Evolutionary conservation across 2,113 vertebrate genomes (phyloP).

Genomic region (Archocentrus centrarchus): DNA sequence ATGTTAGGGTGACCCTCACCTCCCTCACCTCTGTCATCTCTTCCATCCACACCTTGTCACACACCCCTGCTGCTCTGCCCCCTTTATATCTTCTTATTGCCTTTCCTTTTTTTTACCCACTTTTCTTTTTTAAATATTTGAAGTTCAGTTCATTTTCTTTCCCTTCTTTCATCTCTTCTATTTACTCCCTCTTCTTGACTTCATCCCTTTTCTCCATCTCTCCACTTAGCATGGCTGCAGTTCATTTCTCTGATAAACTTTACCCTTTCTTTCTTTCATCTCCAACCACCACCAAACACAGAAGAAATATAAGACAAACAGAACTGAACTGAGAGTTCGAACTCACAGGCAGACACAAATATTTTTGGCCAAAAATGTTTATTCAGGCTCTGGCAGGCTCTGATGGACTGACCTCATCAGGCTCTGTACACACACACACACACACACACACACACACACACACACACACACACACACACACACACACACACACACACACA

Average conservation of each 20-base stretch:
- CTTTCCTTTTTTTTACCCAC: background rate
- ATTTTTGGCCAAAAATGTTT: slow-evolving; percentile 65
- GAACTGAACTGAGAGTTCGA: slow-evolving; percentile 42
- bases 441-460: background rate
- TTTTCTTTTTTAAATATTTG: background rate
- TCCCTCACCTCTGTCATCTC: slow-evolving; percentile 3
- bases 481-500: background rate
- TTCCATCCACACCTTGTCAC: background rate
- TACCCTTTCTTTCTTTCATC: slow-evolving; percentile 53
- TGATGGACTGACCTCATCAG: slow-evolving; percentile 52
- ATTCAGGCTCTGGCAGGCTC: slow-evolving; percentile 55
- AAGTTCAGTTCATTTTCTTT: background rate
- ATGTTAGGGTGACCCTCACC: slow-evolving; percentile 62
- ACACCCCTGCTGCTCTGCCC: background rate
- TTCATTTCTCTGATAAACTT: slow-evolving; percentile 50
- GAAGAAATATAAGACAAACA: slow-evolving; percentile 60
- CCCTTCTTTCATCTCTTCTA: background rate
- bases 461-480: background rate
- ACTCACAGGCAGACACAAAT: slow-evolving; percentile 49
- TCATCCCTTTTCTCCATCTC: background rate
- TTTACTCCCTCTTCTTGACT: background rate
- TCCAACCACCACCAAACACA: slow-evolving; percentile 43
- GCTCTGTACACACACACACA: background rate
- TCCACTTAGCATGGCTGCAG: background rate
- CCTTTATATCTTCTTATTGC: background rate